phyloP scores from a whole-genome alignment of 2,888 invertebrate genomes.

The Anthophora plumipes region DNA sequence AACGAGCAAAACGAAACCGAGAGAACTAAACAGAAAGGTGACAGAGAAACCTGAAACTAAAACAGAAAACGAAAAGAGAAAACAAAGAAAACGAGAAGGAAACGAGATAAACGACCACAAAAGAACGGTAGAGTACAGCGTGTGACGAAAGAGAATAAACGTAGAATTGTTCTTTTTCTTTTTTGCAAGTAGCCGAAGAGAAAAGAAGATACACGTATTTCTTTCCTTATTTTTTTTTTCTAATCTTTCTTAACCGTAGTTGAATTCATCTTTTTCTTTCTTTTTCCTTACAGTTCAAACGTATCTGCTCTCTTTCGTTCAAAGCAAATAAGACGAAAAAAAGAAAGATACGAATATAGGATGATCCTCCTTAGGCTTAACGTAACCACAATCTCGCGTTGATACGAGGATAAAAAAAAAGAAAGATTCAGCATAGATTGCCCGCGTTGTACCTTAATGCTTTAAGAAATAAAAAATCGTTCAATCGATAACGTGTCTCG shows the following conservation, averaged over 20 bases:
- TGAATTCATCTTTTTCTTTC: not conserved
- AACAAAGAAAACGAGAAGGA: slow-evolving; percentile 1
- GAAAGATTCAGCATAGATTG: slow-evolving; percentile 14
- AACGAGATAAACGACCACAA: slow-evolving; percentile 15
- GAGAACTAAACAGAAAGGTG: slow-evolving; percentile 13
- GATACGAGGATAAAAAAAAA: not conserved
- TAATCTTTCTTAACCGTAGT: not conserved
- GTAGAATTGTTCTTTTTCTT: not conserved
- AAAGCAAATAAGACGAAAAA: not conserved
- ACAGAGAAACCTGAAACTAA: not conserved
- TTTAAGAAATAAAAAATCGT: slow-evolving; percentile 20
- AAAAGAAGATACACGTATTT: not conserved
- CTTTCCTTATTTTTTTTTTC: no score
- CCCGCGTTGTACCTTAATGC: not conserved
- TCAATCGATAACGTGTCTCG: slow-evolving; percentile 47
- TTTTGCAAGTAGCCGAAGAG: not conserved
- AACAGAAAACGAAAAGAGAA: not conserved
- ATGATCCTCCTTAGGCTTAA: slow-evolving; percentile 4
- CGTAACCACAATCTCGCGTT: not conserved
- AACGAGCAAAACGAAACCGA: not conserved
- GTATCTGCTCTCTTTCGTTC: not conserved
- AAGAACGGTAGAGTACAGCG: slow-evolving; percentile 51
- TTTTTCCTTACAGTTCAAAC: not conserved
- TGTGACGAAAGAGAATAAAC: slow-evolving; percentile 44
- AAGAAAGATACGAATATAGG: slow-evolving; percentile 7